A percentile compares a stretch with the other conserved stretches of the same genome.
phyloP scores from a whole-genome alignment of 2,113 vertebrate species.

The Megaceryle torquata region DNA sequence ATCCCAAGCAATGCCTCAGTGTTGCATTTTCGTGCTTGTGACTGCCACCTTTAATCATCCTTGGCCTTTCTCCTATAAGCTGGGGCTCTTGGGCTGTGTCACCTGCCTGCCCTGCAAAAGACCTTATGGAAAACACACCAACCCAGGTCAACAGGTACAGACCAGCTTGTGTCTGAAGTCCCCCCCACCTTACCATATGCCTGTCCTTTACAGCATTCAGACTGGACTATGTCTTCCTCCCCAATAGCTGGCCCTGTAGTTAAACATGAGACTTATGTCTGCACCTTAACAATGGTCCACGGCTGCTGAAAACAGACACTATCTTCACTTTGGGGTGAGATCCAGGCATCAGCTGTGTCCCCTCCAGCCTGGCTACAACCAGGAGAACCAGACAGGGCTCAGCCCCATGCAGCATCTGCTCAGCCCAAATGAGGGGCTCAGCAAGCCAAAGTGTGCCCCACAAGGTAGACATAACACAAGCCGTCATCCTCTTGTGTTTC shows the following conservation, averaged over 20 bases:
- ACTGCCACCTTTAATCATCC: background rate
- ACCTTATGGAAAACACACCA: background rate
- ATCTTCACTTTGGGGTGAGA: background rate
- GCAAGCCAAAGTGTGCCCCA: rapidly evolving
- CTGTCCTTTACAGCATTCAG: background rate
- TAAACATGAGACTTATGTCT: background rate
- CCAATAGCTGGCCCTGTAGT: background rate
- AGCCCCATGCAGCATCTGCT: rapidly evolving
- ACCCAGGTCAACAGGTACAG: background rate
- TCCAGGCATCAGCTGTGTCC: background rate
- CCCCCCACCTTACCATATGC: background rate
- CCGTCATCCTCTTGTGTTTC: background rate
- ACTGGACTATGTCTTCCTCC: background rate
- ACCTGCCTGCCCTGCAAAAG: background rate
- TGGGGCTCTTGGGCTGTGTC: background rate
- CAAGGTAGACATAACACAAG: rapidly evolving
- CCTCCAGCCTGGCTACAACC: background rate
- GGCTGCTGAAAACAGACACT: background rate
- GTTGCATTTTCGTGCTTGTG: rapidly evolving
- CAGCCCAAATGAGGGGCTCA: background rate
- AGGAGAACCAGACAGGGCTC: background rate
- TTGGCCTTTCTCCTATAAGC: background rate
- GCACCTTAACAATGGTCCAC: rapidly evolving
- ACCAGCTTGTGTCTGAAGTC: background rate
- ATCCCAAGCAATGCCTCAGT: background rate